Base-by-base conservation (phyloP, 2,888 invertebrate genomes). In the Oxyscelio sp. region DNA sequence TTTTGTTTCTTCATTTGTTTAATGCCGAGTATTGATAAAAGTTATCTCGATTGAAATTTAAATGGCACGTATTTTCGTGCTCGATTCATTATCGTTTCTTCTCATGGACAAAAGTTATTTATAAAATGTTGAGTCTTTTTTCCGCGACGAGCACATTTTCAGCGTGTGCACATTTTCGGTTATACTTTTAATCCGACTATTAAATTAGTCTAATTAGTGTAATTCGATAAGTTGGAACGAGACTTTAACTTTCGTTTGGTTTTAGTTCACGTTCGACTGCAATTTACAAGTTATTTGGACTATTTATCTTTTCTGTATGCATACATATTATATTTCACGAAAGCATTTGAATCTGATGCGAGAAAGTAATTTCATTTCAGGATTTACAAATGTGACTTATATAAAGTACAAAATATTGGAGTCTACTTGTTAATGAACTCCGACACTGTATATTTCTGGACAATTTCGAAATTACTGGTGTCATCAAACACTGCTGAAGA, bases 341-440 rank as follows among this genome's bases (percentile, higher is more conserved):
- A 34, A 34, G 15, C 31, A 34, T 54, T 52, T 66, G 40, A 13
- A 11, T 66, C 52, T 38, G 65, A 13, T 15, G 40, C 8, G 4
- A 54, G 22, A 22, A 40, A 13, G 13, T 27, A 59, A 58, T 54
- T 70, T 21, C 5, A 1, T 70, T 70, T 27, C 38, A 1, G n/a
- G 17, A 71, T 71, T 48, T 38, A 24, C 6, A 50, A 50, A 38
- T 59, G 59, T 50, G 43, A 56, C 11, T 48, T 58, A 58, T 58
- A 58, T 66, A 77, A 77, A 59, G 59, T 59, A 45, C 50, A 77
- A 77, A 77, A 77, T 77, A 77, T 77, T 77, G 59, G 40, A 68
- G 38, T 59, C n/a, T 2, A 17, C 31, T 27, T 52, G 27, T 27
- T 68, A 66, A 38, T 58, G 65, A 58, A 40, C 19, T 31, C 59